A percentile compares a stretch with the other conserved stretches of the same genome.
Evolutionary conservation across 2,888 invertebrate genomes (phyloP).

Genomic region (Hesperia comma): DNA sequence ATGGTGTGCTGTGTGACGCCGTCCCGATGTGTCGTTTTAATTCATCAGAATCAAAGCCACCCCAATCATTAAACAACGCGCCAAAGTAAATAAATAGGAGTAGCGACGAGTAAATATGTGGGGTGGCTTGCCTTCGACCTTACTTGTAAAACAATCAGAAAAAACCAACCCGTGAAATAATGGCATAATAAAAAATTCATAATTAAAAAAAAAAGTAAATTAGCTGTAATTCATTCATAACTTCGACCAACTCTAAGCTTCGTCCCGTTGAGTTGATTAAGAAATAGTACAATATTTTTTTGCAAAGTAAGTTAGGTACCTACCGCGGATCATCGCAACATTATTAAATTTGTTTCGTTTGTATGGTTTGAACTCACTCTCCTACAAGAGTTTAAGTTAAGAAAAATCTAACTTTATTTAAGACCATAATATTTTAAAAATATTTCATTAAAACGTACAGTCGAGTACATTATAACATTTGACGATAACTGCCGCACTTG

Average conservation of each 20-base stretch:
- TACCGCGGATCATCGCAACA: too few relatives aligned
- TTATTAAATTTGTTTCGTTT: too few relatives aligned
- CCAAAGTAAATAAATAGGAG: conserved; percentile 71
- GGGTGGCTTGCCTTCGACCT: conserved; percentile 54
- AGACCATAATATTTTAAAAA: not conserved
- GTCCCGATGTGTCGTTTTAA: conserved; percentile 60
- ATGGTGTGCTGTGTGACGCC: conserved; percentile 37
- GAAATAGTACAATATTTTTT: too few relatives aligned
- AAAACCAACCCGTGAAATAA: not conserved
- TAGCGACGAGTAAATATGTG: conserved; percentile 61
- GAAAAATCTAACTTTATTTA: not conserved
- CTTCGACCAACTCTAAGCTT: too few relatives aligned
- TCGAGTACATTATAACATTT: conserved; percentile 44
- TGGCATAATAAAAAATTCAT: not conserved
- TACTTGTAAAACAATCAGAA: not conserved
- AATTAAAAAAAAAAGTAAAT: not conserved
- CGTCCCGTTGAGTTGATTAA: too few relatives aligned
- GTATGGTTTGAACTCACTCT: too few relatives aligned
- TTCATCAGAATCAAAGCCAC: conserved; percentile 72
- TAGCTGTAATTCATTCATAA: too few relatives aligned
- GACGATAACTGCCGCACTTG: conserved; percentile 53
- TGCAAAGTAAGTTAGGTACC: too few relatives aligned
- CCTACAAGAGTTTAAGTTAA: too few relatives aligned
- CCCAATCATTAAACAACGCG: conserved; percentile 72
- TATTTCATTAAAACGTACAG: not conserved